These are phyloP conservation scores for Nothobranchius furzeri DNA, from an alignment of 2,113 vertebrate genomes.

Conservation along the genomic window DNA sequence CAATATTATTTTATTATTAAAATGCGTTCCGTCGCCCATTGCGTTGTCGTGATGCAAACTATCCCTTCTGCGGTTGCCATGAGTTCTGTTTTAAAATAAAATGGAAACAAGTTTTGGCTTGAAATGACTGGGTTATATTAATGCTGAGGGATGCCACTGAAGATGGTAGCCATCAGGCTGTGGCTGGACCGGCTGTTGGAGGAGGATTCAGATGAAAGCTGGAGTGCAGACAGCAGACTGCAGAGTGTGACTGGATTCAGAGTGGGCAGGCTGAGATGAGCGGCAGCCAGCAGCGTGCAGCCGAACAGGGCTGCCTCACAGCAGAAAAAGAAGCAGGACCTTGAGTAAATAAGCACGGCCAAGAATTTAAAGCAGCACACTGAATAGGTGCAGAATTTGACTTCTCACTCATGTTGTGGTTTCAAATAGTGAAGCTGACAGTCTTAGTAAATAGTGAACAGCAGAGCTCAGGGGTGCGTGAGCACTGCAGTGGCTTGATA, in stretches of 20 bases:
- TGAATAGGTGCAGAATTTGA: neutral
- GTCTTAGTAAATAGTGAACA: neutral
- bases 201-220: neutral
- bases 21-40: slow-evolving; percentile 1
- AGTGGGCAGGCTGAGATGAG: neutral
- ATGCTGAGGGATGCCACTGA: neutral
- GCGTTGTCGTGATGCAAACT: neutral
- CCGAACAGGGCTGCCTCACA: neutral
- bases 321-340: neutral
- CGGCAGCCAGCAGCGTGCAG: neutral
- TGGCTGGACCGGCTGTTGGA: neutral
- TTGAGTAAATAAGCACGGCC: neutral
- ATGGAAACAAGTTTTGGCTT: neutral
- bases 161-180: neutral
- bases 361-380: neutral
- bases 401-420: neutral
- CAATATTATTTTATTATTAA: neutral
- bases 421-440: neutral
- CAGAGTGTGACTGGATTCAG: neutral
- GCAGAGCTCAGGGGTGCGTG: neutral
- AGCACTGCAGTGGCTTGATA: neutral
- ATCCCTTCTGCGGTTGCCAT: neutral
- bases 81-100: neutral
- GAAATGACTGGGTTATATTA: neutral
- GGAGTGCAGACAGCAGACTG: slow-evolving; percentile 2